Evolutionary conservation across 2,888 invertebrate species (phyloP).

Genomic region (Trissoscelio sp.): DNA sequence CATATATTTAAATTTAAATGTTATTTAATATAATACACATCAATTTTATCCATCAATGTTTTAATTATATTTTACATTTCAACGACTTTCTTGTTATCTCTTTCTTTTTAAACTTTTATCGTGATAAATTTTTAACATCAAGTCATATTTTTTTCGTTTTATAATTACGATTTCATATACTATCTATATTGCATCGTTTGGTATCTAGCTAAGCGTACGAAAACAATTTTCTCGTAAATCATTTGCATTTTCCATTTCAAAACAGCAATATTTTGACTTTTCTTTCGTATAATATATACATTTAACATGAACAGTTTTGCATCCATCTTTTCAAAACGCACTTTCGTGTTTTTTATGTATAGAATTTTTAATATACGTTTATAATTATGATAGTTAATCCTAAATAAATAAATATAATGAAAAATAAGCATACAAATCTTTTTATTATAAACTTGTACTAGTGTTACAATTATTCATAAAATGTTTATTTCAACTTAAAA

Average conservation of each 20-base stretch:
- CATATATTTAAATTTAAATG: slow-evolving; percentile 76
- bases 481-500: too few species aligned
- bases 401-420: too few species aligned
- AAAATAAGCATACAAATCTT: too few species aligned
- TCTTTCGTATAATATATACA: slow-evolving; percentile 5
- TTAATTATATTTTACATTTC: slow-evolving; percentile 66
- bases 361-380: too few species aligned
- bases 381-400: too few species aligned
- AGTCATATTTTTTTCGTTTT: slow-evolving; percentile 74
- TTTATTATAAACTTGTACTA: too few species aligned
- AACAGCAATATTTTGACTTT: slow-evolving; percentile 16
- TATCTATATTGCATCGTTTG: slow-evolving; percentile 75
- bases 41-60: slow-evolving; percentile 76
- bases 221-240: slow-evolving; percentile 1
- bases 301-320: slow-evolving; percentile 4
- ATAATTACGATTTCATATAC: slow-evolving; percentile 70
- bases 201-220: slow-evolving; percentile 53
- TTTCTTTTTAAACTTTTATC: slow-evolving; percentile 38
- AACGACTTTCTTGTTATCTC: slow-evolving; percentile 46
- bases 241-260: slow-evolving; percentile 1
- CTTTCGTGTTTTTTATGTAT: too few species aligned
- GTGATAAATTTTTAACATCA: slow-evolving; percentile 76
- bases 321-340: slow-evolving; percentile 1
- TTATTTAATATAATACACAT: slow-evolving; percentile 79
- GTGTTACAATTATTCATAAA: too few species aligned